A percentile compares a stretch with the other conserved stretches of the same genome.
phyloP scores from a whole-genome alignment of 2,797 vertebrate genomes.

The Odontamblyopus lacepedii region DNA sequence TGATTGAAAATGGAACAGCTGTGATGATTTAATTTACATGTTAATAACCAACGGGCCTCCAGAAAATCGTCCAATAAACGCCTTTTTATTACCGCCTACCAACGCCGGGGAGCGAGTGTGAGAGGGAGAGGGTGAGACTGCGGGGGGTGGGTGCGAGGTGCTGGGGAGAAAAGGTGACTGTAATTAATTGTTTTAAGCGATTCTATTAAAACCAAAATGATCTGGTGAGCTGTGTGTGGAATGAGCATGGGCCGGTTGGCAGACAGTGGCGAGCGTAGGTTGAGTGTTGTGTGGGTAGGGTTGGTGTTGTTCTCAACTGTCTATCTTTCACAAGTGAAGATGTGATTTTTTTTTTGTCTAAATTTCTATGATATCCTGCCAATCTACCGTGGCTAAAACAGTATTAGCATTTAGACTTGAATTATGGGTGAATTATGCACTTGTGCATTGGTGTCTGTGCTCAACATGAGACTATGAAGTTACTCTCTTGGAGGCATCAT shows the following conservation, averaged over 20 bases:
- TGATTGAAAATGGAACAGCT: constrained; percentile 99
- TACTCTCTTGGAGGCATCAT: constrained; percentile 6
- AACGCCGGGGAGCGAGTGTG: constrained; percentile 79
- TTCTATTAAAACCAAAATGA: constrained; percentile 99
- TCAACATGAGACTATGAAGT: constrained; percentile 14
- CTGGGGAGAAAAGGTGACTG: constrained; percentile 79
- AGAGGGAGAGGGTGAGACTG: constrained; percentile 47
- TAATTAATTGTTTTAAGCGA: constrained; percentile 99
- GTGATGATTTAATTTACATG: constrained; percentile 99
- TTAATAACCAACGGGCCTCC: constrained; percentile 99
- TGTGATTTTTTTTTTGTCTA: constrained; percentile 52
- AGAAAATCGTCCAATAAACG: constrained; percentile 97
- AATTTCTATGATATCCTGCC: constrained; percentile 61
- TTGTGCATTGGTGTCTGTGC: constrained; percentile 15
- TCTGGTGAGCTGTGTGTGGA: constrained; percentile 85
- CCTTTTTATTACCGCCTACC: constrained; percentile 95
- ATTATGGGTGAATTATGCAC: constrained; percentile 30
- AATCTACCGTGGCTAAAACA: constrained; percentile 49
- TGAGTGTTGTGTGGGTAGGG: constrained; percentile 25
- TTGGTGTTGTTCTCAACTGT: constrained; percentile 13
- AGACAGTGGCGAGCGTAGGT: constrained; percentile 53
- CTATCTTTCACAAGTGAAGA: constrained; percentile 46
- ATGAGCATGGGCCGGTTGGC: constrained; percentile 80
- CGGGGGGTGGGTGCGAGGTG: constrained; percentile 44
- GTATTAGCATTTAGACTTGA: constrained; percentile 61